Conservation (phyloP, 2,888 invertebrate species). For the Aphidius colemani region DNA sequence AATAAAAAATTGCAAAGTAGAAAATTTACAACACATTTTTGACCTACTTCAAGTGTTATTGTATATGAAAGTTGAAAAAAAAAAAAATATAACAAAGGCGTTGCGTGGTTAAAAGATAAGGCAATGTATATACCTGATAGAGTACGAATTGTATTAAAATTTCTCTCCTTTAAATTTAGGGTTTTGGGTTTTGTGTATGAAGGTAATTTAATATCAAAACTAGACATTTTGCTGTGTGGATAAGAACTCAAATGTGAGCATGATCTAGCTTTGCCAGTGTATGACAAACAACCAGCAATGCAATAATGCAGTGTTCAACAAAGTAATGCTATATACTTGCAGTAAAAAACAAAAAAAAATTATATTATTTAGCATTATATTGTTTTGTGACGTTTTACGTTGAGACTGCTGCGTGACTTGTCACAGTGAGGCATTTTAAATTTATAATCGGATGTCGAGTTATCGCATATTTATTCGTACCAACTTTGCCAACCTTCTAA, state of each 20-base stretch:
- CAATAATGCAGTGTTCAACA: constrained; percentile 3
- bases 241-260: constrained; percentile 25
- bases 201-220: background rate
- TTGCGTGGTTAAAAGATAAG: constrained; percentile 22
- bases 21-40: background rate
- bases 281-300: background rate
- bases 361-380: too few relatives aligned
- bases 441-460: constrained; percentile 59
- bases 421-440: constrained; percentile 57
- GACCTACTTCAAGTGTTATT: constrained; percentile 3
- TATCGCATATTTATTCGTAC: constrained; percentile 58
- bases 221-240: constrained; percentile 12
- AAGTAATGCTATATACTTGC: too few relatives aligned
- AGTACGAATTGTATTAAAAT: constrained; percentile 35
- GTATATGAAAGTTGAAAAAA: constrained; percentile 4
- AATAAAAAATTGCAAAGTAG: constrained; percentile 4
- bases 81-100: background rate
- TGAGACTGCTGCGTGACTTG: constrained; percentile 57
- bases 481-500: constrained; percentile 25
- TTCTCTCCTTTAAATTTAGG: constrained; percentile 32
- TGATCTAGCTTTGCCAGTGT: constrained; percentile 16
- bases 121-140: constrained; percentile 18
- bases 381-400: constrained; percentile 24
- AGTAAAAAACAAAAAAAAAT: too few relatives aligned
- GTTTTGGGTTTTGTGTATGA: constrained; percentile 22